These are phyloP conservation scores for Pedionomus torquatus DNA, from an alignment of 2,113 vertebrate genomes.

Conservation along the genomic window DNA sequence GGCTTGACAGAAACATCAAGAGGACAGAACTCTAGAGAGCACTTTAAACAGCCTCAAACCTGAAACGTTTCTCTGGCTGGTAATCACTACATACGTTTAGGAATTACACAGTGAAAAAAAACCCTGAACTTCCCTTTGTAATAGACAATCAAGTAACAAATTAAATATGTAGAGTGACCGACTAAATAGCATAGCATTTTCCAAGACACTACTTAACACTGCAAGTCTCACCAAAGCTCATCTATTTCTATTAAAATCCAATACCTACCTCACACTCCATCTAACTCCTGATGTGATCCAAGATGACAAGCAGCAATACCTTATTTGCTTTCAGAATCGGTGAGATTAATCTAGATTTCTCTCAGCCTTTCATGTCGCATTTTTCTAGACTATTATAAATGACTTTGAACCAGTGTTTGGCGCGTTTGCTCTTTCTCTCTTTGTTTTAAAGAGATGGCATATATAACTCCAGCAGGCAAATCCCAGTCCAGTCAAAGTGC, in stretches of 20 bases:
- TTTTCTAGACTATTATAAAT: not conserved
- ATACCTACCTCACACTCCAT: not conserved
- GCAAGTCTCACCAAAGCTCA: not conserved
- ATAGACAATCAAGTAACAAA: not conserved
- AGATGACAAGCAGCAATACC: not conserved
- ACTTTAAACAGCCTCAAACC: not conserved
- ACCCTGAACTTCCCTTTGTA: not conserved
- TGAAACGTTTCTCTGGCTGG: not conserved
- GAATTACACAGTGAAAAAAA: not conserved
- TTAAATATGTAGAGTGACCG: not conserved
- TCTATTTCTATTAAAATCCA: not conserved
- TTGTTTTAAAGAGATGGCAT: not conserved
- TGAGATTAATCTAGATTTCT: constrained; percentile 3
- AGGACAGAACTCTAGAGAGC: not conserved
- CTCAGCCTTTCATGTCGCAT: not conserved
- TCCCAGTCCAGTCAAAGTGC: not conserved
- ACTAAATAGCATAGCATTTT: not conserved
- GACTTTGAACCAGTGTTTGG: not conserved
- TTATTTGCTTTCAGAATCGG: constrained; percentile 23
- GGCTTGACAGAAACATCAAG: not conserved
- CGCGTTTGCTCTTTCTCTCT: not conserved
- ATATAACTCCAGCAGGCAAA: rapidly evolving
- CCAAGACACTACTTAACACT: not conserved
- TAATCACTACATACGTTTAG: not conserved
- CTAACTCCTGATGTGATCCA: not conserved